Conservation (phyloP, 2,113 vertebrate species). For the Peucedramus taeniatus region DNA sequence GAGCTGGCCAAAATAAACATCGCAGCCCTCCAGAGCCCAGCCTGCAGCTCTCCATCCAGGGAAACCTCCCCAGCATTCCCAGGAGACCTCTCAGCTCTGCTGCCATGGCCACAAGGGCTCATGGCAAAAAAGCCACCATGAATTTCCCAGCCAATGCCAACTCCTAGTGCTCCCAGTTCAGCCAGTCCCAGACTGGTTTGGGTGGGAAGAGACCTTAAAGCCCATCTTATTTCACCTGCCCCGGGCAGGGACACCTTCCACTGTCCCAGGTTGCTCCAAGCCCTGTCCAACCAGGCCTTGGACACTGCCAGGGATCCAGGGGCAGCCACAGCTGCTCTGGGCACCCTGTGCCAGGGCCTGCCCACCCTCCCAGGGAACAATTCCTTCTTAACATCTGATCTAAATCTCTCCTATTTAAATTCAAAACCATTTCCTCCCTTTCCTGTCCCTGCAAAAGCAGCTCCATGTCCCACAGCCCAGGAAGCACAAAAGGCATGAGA, state of each 20-base stretch:
- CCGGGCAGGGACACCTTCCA: background rate
- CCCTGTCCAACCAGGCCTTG: background rate
- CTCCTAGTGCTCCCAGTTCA: background rate
- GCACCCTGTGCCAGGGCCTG: background rate
- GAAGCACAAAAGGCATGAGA: background rate
- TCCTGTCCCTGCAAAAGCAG: background rate
- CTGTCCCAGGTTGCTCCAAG: background rate
- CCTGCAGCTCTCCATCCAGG: background rate
- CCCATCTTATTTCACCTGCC: background rate
- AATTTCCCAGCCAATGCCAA: rapidly evolving
- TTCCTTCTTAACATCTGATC: background rate
- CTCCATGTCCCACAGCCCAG: background rate
- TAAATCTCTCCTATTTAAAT: background rate
- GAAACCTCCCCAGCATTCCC: background rate
- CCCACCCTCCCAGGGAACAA: background rate
- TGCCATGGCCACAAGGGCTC: background rate
- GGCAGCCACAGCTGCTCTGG: background rate
- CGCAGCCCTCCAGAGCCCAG: background rate
- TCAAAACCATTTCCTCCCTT: background rate
- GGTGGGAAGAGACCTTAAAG: background rate
- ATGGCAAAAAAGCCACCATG: rapidly evolving
- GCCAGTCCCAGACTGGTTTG: background rate
- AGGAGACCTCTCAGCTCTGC: background rate
- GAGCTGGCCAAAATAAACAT: background rate
- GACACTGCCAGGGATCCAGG: background rate